phyloP scores from a whole-genome alignment of 2,797 vertebrate species.

The Scolopax rusticola region DNA sequence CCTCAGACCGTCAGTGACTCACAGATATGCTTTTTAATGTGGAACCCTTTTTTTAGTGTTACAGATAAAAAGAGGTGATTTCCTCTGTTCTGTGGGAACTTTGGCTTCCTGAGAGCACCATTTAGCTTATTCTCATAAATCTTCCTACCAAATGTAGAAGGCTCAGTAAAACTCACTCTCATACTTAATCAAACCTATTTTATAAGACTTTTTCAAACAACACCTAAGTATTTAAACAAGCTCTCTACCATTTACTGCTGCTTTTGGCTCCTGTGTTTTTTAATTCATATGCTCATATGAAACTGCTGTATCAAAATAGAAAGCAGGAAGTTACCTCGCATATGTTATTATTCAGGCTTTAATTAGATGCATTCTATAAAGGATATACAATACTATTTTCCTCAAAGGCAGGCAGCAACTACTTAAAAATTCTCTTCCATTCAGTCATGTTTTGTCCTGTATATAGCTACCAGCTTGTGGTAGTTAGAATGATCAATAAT shows the following conservation, averaged over 20 bases:
- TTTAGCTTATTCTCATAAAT: slow-evolving; percentile 78
- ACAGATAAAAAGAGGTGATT: slow-evolving; percentile 67
- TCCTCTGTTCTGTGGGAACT: slow-evolving; percentile 75
- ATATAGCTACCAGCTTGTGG: not conserved
- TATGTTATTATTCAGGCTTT: slow-evolving; percentile 22
- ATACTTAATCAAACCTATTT: slow-evolving; percentile 69
- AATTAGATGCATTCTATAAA: not conserved
- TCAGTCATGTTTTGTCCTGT: not conserved
- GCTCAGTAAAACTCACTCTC: slow-evolving; percentile 61
- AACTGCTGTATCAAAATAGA: slow-evolving; percentile 34
- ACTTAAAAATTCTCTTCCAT: not conserved
- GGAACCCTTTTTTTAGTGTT: slow-evolving; percentile 61
- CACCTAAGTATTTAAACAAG: not conserved
- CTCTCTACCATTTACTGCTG: slow-evolving; percentile 35
- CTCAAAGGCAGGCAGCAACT: not conserved
- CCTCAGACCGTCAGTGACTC: slow-evolving; percentile 70
- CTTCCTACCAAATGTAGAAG: slow-evolving; percentile 61
- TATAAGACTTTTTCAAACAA: slow-evolving; percentile 43
- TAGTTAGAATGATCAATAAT: not conserved
- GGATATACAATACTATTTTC: not conserved
- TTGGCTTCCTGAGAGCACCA: slow-evolving; percentile 69
- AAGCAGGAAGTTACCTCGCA: slow-evolving; percentile 6
- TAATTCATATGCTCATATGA: slow-evolving; percentile 55
- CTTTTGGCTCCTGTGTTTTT: slow-evolving; percentile 33
- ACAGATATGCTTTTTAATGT: slow-evolving; percentile 68